Conservation (phyloP, 64 coral and sea anemone species). For the Montipora sp. region DNA sequence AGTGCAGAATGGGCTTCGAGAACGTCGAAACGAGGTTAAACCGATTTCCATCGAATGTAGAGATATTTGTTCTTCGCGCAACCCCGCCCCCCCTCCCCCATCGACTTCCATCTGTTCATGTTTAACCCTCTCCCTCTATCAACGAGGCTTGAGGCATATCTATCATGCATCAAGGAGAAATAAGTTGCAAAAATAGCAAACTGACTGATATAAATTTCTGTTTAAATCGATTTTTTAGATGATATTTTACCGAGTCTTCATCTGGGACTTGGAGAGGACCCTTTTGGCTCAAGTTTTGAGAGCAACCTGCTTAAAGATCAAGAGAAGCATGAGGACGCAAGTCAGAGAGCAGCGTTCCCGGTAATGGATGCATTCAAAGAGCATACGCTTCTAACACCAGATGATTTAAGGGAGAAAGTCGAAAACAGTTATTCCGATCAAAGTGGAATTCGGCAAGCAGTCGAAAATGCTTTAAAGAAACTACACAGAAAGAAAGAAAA, state of each 20-base stretch:
- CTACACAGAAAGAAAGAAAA: conserved; percentile 58
- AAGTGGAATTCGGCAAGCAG: conserved; percentile 37
- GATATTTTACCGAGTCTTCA: conserved; percentile 35
- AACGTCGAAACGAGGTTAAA: conserved; percentile 27
- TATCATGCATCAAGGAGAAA: background rate
- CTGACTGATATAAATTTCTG: background rate
- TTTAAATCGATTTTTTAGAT: conserved; percentile 8
- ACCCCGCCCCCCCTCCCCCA: background rate
- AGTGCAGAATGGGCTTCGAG: conserved; percentile 1
- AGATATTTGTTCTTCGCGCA: too few species aligned
- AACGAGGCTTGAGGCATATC: background rate
- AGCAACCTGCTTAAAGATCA: conserved; percentile 14
- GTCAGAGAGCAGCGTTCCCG: conserved; percentile 56
- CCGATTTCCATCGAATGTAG: too few species aligned
- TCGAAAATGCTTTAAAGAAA: conserved; percentile 52
- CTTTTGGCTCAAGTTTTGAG: conserved; percentile 14
- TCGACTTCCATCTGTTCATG: background rate
- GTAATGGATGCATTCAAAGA: conserved; percentile 71
- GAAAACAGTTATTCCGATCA: conserved; percentile 53
- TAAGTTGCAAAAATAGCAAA: background rate
- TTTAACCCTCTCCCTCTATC: background rate
- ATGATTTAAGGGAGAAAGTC: conserved; percentile 66
- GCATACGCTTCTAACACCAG: conserved; percentile 36
- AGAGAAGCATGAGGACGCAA: conserved; percentile 10
- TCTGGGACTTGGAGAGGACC: conserved; percentile 19